Evolutionary conservation across 2,113 vertebrate genomes (phyloP), one percentile per base, ranked within the genome.

Genomic region (Calyptomena viridis): DNA sequence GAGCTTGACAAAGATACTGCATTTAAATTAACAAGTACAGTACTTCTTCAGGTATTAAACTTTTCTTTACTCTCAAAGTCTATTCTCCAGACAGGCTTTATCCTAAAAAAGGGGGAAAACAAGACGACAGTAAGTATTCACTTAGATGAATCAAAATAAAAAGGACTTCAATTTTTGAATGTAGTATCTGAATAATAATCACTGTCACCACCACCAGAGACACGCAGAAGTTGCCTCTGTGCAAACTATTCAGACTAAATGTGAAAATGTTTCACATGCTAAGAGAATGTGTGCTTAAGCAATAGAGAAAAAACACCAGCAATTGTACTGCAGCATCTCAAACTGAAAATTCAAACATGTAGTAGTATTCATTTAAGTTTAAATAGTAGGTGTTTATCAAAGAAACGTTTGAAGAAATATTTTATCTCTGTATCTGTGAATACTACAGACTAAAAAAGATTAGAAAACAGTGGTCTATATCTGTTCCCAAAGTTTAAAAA

Each of bases 331-430:
- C 24, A 68, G 14, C 8, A 12, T 42, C 67, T 39, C 76, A 75
- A 59, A 73, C 15, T 0, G 0, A 83, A 64, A 80, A 83, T 24
- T 40, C 14, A 6, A 0, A 66, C 50, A 25, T 25, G 7, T 1
- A 55, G 31, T 30, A 75, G 14, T n/a, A n/a, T 11, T 62, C 20
- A 71, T 53, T 69, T 37, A 73, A 66, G 28, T 84, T 84, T 67
- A 87, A 88, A 68, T 1, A 76, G 28, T 31, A 90, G 64, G 15
- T n/a, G 8, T 14, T 66, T 66, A 87, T n/a, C 20, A 81, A 66
- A 77, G 24, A 77, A 94, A 42, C 3, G 3, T 49, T 44, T 62
- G 33, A 71, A 58, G 17, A 93, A 87, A n/a, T 31, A 83, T 7
- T 30, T 0, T 30, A 62, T 37, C 21, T 83, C 11, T 16, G 0